These are phyloP conservation scores for Cariama cristata DNA, from an alignment of 2,113 vertebrate genomes.

Conservation along the genomic window DNA sequence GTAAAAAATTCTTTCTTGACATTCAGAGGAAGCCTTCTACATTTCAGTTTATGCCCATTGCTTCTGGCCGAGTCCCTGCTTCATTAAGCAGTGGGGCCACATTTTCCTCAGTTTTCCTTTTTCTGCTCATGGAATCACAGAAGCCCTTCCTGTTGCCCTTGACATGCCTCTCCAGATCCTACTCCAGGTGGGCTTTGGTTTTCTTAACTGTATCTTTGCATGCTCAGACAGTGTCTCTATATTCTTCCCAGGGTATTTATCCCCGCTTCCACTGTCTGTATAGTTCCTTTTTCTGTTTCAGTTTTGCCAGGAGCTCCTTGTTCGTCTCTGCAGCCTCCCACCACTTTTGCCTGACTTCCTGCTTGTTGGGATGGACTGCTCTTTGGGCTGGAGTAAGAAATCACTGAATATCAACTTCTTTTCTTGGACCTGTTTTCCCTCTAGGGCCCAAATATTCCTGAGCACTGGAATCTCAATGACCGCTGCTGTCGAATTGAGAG, in stretches of 20 bases:
- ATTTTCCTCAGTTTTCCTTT: background rate
- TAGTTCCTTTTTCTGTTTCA: background rate
- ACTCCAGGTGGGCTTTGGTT: background rate
- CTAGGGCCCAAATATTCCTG: background rate
- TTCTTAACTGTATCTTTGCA: background rate
- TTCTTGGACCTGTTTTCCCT: background rate
- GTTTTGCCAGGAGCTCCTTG: background rate
- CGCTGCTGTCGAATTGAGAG: background rate
- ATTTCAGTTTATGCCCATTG: too few species aligned
- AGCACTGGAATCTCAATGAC: background rate
- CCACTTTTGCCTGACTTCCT: background rate
- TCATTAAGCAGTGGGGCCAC: background rate
- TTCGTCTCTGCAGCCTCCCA: background rate
- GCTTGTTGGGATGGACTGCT: background rate
- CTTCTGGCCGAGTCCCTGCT: background rate
- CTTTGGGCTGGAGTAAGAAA: background rate
- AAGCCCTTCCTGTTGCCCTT: background rate
- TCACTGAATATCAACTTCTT: background rate
- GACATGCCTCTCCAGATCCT: background rate
- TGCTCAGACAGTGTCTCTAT: background rate
- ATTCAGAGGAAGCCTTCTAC: too few species aligned
- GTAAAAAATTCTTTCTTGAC: too few species aligned
- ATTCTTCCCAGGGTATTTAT: background rate
- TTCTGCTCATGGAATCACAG: background rate
- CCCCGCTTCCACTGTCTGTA: background rate